phyloP scores from a whole-genome alignment of 1,140 invertebrate species.

The Drosophila paulistorum region DNA sequence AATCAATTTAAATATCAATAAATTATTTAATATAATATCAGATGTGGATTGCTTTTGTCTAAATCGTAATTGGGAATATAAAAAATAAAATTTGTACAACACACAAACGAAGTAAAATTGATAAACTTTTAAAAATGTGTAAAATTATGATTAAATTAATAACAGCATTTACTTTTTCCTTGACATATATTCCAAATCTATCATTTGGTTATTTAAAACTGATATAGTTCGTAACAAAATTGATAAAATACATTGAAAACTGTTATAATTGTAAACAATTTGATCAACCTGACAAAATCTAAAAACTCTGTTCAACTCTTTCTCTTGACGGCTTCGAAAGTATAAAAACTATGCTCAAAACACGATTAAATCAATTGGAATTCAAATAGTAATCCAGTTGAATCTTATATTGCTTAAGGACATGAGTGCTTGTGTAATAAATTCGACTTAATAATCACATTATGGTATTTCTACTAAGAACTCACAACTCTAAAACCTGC shows the following conservation, averaged over 20 bases:
- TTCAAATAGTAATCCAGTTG: neutral
- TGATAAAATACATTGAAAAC: neutral
- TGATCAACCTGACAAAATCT: neutral
- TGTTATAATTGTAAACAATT: neutral
- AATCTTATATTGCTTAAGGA: neutral
- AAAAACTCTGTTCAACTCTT: neutral
- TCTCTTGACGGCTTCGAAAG: neutral
- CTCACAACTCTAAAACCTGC: slow-evolving; percentile 11
- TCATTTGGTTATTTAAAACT: no score
- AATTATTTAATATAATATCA: no score
- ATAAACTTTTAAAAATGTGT: no score
- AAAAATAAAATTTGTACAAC: neutral
- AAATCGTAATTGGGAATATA: no score
- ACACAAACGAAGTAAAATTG: no score
- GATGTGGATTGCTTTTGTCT: no score
- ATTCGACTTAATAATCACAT: neutral
- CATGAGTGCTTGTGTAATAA: neutral
- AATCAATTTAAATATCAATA: no score
- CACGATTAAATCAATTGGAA: neutral
- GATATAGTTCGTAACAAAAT: neutral
- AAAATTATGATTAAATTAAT: no score
- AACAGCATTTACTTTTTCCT: neutral
- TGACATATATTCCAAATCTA: no score
- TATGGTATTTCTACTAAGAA: neutral
- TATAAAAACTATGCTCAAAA: neutral